These are phyloP conservation scores for Stictonetta naevosa DNA, from an alignment of 2,113 vertebrate genomes.

Conservation along the genomic window DNA sequence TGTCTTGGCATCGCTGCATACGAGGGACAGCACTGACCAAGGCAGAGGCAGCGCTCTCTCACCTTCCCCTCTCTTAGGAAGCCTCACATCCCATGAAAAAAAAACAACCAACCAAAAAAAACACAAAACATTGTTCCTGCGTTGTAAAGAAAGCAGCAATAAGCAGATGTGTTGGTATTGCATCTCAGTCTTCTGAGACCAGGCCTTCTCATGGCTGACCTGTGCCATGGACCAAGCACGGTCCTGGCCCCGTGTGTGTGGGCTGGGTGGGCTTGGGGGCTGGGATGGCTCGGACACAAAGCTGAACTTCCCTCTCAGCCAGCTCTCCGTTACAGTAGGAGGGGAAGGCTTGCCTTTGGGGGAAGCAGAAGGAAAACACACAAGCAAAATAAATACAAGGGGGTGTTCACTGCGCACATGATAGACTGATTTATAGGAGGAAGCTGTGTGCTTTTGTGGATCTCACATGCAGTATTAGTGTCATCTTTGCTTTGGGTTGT, in stretches of 20 bases:
- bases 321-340: background rate
- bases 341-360: background rate
- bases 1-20: constrained; percentile 12
- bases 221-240: background rate
- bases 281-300: background rate
- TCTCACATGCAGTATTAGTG: background rate
- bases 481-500: background rate
- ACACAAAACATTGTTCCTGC: background rate
- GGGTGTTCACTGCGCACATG: background rate
- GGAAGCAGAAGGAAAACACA: background rate
- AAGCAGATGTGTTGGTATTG: background rate
- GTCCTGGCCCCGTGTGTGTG: background rate
- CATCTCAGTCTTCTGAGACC: background rate
- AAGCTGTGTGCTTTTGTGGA: background rate
- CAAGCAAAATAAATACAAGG: background rate
- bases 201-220: background rate
- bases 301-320: background rate
- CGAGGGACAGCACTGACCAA: background rate
- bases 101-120: no score
- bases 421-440: background rate
- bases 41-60: background rate
- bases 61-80: constrained; percentile 1
- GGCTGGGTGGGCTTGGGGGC: background rate
- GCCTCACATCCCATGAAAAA: background rate
- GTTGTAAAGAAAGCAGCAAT: background rate